Evolutionary conservation across 2,888 invertebrate species (phyloP).

Genomic region (Muscina levida): DNA sequence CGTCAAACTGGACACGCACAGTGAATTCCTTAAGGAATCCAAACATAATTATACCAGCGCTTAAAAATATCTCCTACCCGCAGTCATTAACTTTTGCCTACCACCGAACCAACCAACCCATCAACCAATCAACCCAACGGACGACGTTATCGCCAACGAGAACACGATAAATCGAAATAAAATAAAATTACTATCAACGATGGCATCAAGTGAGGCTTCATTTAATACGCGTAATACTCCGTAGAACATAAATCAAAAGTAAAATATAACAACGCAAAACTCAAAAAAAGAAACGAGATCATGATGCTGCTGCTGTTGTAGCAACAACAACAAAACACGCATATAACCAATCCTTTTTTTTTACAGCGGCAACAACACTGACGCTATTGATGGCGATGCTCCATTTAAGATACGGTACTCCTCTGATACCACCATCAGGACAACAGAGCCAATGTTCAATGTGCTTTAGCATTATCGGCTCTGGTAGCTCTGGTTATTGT

Average conservation of each 20-base stretch:
- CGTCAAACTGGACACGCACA: background rate
- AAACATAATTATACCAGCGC: constrained; percentile 26
- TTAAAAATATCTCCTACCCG: constrained; percentile 3
- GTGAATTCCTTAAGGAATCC: constrained; percentile 22
- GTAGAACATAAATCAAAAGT: constrained; percentile 35
- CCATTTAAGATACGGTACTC: background rate
- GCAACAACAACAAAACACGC: background rate
- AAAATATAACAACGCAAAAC: constrained; percentile 11
- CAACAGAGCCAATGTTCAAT: background rate
- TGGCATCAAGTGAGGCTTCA: background rate
- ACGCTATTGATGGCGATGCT: background rate
- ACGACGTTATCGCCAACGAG: constrained; percentile 1
- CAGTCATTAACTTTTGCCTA: constrained; percentile 19
- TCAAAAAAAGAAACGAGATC: background rate
- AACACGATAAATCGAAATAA: constrained; percentile 22
- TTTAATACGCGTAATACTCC: constrained; percentile 22
- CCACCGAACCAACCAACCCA: background rate
- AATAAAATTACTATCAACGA: constrained; percentile 19
- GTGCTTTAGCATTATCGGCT: constrained; percentile 15
- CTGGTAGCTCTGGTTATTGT: constrained; percentile 9
- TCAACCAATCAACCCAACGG: background rate
- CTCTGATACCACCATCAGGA: background rate
- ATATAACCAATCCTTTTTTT: too few relatives aligned
- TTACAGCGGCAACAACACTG: background rate
- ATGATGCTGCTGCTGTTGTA: too few relatives aligned